Evolutionary conservation across 2,888 invertebrate species (phyloP).

Genomic region (Lymantria dispar): DNA sequence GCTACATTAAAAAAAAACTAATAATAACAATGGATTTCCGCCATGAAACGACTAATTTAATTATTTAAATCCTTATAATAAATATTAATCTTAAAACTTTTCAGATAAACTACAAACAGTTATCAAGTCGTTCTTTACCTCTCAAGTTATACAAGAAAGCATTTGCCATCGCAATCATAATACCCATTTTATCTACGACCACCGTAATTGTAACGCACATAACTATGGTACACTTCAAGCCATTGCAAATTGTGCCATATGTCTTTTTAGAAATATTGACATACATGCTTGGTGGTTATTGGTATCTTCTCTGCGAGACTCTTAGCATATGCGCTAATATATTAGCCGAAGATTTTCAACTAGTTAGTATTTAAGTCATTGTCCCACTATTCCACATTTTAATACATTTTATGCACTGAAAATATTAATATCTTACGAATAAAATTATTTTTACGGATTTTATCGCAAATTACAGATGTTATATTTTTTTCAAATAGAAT

Average conservation of each 20-base stretch:
- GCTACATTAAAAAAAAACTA: too few relatives aligned
- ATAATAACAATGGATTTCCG: too few relatives aligned
- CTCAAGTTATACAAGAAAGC: constrained; percentile 83
- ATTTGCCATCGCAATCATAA: constrained; percentile 77
- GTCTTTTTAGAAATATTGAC: constrained; percentile 87
- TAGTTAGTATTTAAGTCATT: constrained; percentile 46
- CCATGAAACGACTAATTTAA: too few relatives aligned
- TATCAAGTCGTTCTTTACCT: constrained; percentile 81
- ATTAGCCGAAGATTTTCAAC: constrained; percentile 87
- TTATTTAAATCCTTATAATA: too few relatives aligned
- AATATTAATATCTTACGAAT: too few relatives aligned
- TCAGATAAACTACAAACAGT: constrained; percentile 82
- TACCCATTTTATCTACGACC: constrained; percentile 84
- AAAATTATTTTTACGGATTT: too few relatives aligned
- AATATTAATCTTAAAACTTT: constrained; percentile 21
- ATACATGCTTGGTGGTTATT: constrained; percentile 86
- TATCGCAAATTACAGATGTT: too few relatives aligned
- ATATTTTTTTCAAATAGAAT: too few relatives aligned
- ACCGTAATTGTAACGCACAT: constrained; percentile 86
- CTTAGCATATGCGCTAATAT: constrained; percentile 85
- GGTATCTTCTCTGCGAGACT: constrained; percentile 86
- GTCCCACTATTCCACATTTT: too few relatives aligned
- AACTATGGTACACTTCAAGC: constrained; percentile 86
- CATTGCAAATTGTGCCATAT: constrained; percentile 85
- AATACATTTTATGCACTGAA: too few relatives aligned